Conservation (phyloP, 2,888 invertebrate genomes). For the Mamestra brassicae region DNA sequence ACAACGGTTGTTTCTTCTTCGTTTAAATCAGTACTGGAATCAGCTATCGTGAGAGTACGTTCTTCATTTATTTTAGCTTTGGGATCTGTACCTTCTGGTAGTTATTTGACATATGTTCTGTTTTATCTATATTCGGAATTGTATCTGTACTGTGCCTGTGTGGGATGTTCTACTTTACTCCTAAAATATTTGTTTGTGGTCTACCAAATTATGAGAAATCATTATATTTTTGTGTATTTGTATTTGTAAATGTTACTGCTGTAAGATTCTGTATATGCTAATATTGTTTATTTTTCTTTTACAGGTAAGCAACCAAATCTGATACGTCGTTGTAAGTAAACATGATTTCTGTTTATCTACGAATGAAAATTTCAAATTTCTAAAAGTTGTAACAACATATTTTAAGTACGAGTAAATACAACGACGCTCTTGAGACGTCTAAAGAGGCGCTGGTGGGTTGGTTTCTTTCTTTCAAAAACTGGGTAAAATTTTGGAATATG, state of each 20-base stretch:
- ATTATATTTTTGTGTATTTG: background rate
- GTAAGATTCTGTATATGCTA: background rate
- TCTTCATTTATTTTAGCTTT: background rate
- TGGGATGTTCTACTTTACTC: background rate
- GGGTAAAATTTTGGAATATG: background rate
- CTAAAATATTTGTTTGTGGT: background rate
- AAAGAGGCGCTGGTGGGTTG: too few species aligned
- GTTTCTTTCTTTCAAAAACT: background rate
- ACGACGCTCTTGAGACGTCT: too few species aligned
- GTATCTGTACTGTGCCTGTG: background rate
- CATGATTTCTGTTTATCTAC: background rate
- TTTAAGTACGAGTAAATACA: background rate
- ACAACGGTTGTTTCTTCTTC: background rate
- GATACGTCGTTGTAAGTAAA: slow-evolving; percentile 57
- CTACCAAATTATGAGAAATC: background rate
- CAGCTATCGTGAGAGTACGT: background rate
- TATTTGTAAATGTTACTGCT: background rate
- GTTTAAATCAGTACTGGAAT: background rate
- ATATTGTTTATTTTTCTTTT: slow-evolving; percentile 57
- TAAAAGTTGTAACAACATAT: background rate
- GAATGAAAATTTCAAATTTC: background rate
- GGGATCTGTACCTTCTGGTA: too few species aligned
- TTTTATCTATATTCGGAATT: background rate
- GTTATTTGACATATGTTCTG: background rate
- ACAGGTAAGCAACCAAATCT: slow-evolving; percentile 73